These are phyloP conservation scores for Orcinus orca DNA, from an alignment of 2,113 vertebrate genomes.

Conservation along the genomic window DNA sequence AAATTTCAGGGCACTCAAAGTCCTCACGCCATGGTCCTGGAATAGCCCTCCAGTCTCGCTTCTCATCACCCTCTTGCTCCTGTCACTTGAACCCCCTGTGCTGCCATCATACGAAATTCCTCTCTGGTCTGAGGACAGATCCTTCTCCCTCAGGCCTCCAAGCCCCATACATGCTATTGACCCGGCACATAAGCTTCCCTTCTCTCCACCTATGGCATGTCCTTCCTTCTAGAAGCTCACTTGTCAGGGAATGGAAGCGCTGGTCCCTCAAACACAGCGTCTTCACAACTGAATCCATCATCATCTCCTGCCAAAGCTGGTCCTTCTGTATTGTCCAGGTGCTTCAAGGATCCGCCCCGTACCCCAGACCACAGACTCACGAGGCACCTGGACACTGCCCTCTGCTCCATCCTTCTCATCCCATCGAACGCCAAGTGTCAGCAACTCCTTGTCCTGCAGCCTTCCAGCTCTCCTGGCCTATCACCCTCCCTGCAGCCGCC, in stretches of 20 bases:
- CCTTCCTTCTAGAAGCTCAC: background rate
- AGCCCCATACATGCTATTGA: fast-evolving
- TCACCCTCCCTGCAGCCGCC: background rate
- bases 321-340: background rate
- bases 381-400: background rate
- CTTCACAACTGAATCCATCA: background rate
- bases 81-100: fast-evolving
- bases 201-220: background rate
- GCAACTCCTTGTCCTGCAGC: no score
- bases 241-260: background rate
- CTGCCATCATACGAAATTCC: background rate
- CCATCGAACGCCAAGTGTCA: background rate
- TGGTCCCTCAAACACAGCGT: background rate
- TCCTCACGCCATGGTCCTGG: background rate
- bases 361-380: background rate
- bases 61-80: background rate
- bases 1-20: fast-evolving
- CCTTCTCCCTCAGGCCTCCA: background rate
- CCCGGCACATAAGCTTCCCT: background rate
- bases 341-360: background rate
- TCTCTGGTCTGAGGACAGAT: background rate
- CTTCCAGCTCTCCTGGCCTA: background rate
- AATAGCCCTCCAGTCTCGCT: background rate
- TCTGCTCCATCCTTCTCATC: background rate
- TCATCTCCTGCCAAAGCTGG: background rate